Evolutionary conservation across 2,797 vertebrate species (phyloP).

Genomic region (Rhinophrynus dorsalis): DNA sequence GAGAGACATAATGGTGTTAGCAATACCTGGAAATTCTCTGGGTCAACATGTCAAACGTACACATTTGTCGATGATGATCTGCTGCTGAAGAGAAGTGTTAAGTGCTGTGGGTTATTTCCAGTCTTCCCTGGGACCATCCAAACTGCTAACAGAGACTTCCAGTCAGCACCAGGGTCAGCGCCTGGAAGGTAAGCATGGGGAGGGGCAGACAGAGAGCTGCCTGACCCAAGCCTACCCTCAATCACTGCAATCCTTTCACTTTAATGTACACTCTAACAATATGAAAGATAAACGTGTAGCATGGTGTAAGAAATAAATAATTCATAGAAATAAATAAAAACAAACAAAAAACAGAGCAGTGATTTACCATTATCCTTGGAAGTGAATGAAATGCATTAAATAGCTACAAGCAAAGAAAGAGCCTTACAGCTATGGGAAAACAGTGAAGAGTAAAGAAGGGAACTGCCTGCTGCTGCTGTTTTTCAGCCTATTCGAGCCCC

Average conservation of each 20-base stretch:
- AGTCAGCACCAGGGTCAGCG: conserved; percentile 46
- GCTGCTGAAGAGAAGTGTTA: conserved; percentile 15
- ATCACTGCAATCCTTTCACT: conserved; percentile 33
- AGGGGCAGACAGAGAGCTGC: conserved; percentile 21
- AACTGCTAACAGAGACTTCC: conserved; percentile 17
- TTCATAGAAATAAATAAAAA: background rate
- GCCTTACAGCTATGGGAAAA: conserved; percentile 13
- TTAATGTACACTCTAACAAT: conserved; percentile 15
- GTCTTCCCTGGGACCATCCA: conserved; percentile 32
- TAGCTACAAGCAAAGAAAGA: background rate
- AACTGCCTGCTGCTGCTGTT: conserved; percentile 15
- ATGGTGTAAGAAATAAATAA: background rate
- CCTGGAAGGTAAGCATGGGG: conserved; percentile 8
- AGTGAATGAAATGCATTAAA: conserved; percentile 1
- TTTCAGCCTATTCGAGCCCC: conserved; percentile 8
- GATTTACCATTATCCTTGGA: conserved; percentile 8
- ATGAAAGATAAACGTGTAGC: background rate
- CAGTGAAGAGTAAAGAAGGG: background rate
- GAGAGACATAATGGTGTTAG: background rate
- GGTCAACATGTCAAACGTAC: conserved; percentile 33
- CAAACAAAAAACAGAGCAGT: background rate
- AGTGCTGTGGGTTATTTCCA: conserved; percentile 13
- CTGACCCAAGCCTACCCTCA: background rate
- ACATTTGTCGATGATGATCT: conserved; percentile 12
- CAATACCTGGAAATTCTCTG: conserved; percentile 38